A percentile compares a stretch with the other conserved stretches of the same genome.
These are phyloP conservation scores for Ptychodera flava DNA, from an alignment of 35 echinoderm and acorn worm species.

Conservation along the genomic window DNA sequence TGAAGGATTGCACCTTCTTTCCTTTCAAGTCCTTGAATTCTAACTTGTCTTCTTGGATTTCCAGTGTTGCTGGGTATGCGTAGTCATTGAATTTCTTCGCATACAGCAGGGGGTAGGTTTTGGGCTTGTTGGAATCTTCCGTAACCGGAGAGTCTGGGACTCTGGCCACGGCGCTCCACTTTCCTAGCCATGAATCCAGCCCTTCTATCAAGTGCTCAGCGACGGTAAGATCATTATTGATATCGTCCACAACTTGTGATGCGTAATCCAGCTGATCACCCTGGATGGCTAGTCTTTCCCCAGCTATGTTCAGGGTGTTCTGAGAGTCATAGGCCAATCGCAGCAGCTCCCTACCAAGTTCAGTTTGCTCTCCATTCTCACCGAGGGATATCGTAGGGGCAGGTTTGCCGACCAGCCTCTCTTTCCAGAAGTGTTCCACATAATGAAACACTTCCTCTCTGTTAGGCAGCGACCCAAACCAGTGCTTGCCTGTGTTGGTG, in stretches of 20 bases:
- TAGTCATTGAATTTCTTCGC: neutral
- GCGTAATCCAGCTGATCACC: neutral
- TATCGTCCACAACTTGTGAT: neutral
- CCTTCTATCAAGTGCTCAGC: neutral
- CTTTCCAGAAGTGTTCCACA: neutral
- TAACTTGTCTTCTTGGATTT: neutral
- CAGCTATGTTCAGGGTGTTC: neutral
- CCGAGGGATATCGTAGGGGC: neutral
- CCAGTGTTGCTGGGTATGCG: neutral
- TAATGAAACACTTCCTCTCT: neutral
- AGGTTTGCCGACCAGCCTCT: neutral
- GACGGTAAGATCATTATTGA: neutral
- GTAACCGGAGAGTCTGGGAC: neutral
- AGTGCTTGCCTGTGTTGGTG: neutral
- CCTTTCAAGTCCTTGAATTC: neutral
- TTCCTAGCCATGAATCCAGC: neutral
- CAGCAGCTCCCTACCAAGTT: neutral
- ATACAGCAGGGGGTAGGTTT: neutral
- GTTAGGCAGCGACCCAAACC: neutral
- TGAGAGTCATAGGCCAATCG: neutral
- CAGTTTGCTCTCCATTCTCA: neutral
- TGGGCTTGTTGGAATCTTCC: neutral
- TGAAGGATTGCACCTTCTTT: neutral
- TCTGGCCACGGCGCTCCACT: neutral
- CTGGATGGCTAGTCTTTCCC: neutral